Conservation (phyloP, 2,113 vertebrate genomes). For the Toxotes chatareus region DNA sequence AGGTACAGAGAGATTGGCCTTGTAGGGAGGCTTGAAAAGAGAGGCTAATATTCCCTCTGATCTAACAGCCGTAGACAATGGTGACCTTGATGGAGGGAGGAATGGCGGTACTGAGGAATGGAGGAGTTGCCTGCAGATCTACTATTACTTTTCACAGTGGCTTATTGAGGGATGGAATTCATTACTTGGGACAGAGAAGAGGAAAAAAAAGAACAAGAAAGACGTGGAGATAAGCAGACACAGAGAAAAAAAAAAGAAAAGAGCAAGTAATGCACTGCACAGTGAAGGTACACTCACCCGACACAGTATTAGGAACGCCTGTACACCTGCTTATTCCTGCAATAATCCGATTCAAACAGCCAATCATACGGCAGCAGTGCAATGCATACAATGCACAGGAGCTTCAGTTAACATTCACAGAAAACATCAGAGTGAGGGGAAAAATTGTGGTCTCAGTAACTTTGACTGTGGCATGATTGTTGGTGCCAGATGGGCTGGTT, state of each 20-base stretch:
- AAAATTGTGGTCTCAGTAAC: not conserved
- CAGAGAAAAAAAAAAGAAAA: not conserved
- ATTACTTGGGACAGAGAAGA: slow-evolving; percentile 43
- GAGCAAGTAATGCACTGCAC: slow-evolving; percentile 17
- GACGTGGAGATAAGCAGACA: slow-evolving; percentile 5
- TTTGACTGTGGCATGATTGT: not conserved
- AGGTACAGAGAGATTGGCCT: slow-evolving; percentile 24
- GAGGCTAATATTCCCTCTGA: slow-evolving; percentile 66
- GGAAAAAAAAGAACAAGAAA: not conserved
- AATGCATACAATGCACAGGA: not conserved
- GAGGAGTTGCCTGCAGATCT: slow-evolving; percentile 51
- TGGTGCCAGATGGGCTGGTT: not conserved
- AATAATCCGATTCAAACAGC: not conserved
- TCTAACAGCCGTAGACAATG: slow-evolving; percentile 67
- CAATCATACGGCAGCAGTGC: not conserved
- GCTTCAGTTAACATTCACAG: not conserved
- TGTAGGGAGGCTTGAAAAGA: slow-evolving; percentile 51
- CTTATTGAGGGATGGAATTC: slow-evolving; percentile 56
- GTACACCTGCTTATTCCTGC: not conserved
- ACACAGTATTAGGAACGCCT: not conserved
- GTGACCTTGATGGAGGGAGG: slow-evolving; percentile 66
- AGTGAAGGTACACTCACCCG: not conserved
- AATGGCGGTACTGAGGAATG: slow-evolving; percentile 51
- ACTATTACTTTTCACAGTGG: slow-evolving; percentile 55
- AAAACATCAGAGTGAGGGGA: not conserved